Base-by-base conservation (phyloP, 2,797 vertebrate genomes). In the Sebastes itinus region DNA sequence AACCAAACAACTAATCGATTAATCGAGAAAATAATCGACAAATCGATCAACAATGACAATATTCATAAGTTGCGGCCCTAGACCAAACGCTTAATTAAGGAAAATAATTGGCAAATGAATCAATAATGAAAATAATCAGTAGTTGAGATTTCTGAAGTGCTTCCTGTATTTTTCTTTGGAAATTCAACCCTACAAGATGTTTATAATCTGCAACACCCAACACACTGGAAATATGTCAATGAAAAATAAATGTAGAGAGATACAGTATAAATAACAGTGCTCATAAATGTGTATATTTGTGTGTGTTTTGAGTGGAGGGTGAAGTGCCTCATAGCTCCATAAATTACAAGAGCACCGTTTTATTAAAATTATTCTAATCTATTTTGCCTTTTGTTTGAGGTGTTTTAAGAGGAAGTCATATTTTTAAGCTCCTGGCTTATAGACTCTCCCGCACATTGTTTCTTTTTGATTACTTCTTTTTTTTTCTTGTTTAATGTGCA, bases 401-500 rank as follows among this genome's bases (percentile, higher is more conserved):
- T 70, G 42, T 80, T 85, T 85, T 66, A 9, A 72, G 61, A 63
- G 60, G n/a, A 68, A 67, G 42, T 64, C 27, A 13, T 54, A 54
- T 84, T 80, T 86, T 59, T 58, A 69, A 58, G 69, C 72, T 78
- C n/a, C 35, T 72, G 60, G 49, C 62, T 78, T 49, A 56, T 33
- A 59, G 70, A 38, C 52, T 73, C 60, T 74, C 60, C 32, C 23
- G 6, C 75, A 77, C 67, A 75, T 60, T 65, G 59, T 82, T 83
- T 82, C 46, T 65, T 71, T 86, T 78, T 81, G 59, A 81, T 81
- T 20, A 32, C 49, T 61, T 32, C 30, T 73, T 75, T 77, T 52
- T 55, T 82, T 65, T 72, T 54, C 59, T 78, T 73, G 63, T 75
- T 88, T 87, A 89, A 87, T 75, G 67, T 84, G 77, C 59, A 88